These are phyloP conservation scores for Netelia virgata DNA, from an alignment of 2,888 invertebrate species.

Conservation along the genomic window DNA sequence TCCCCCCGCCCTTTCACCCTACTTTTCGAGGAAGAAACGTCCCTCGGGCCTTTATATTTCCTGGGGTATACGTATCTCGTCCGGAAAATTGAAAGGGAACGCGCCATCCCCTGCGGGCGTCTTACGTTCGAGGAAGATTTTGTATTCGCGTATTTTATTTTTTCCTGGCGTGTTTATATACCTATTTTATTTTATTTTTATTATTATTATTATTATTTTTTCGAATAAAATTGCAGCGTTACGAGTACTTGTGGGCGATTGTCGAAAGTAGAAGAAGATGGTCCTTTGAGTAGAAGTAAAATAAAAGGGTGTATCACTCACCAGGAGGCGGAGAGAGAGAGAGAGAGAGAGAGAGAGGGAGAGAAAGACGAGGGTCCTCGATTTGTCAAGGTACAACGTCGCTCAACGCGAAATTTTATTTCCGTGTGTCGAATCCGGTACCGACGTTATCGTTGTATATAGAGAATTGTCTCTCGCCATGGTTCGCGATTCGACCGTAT, in stretches of 20 bases:
- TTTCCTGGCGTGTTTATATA: background rate
- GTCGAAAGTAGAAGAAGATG: slow-evolving; percentile 22
- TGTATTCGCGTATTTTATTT: background rate
- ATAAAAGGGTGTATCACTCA: slow-evolving; percentile 24
- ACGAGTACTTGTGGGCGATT: slow-evolving; percentile 36
- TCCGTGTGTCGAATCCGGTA: no score
- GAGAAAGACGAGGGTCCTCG: background rate
- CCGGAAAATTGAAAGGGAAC: slow-evolving; percentile 73
- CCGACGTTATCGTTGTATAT: no score
- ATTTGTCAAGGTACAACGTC: no score
- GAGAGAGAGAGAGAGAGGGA: slow-evolving; percentile 16
- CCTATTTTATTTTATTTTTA: no score
- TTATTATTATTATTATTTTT: background rate
- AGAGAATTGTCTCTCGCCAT: no score
- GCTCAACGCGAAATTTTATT: no score
- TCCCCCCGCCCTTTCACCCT: background rate
- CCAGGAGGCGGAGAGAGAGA: slow-evolving; percentile 7
- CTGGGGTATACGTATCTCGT: slow-evolving; percentile 54
- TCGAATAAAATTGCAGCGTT: slow-evolving; percentile 32
- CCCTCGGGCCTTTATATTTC: slow-evolving; percentile 62
- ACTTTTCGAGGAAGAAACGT: slow-evolving; percentile 38
- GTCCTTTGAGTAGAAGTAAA: slow-evolving; percentile 56
- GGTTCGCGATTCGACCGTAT: slow-evolving; percentile 6
- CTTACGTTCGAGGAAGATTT: slow-evolving; percentile 35
- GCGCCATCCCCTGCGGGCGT: slow-evolving; percentile 14